Evolutionary conservation across 1,140 invertebrate genomes (phyloP).

Genomic region (Mizuhopecten yessoensis): DNA sequence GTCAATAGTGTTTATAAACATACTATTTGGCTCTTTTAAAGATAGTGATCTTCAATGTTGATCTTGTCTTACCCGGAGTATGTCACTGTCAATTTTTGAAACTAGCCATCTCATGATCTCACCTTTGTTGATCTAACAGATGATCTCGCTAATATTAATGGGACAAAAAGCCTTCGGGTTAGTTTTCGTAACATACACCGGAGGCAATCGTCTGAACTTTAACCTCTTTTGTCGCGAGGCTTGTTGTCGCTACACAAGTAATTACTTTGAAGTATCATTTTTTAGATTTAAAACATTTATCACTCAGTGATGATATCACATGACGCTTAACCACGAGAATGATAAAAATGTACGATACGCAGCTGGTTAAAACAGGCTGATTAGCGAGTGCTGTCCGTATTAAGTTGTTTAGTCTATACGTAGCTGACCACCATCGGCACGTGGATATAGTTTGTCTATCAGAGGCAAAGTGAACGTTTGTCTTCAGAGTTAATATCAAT

Average conservation of each 20-base stretch:
- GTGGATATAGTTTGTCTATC: too few species aligned
- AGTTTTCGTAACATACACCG: neutral
- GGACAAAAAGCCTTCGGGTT: neutral
- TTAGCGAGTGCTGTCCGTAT: too few species aligned
- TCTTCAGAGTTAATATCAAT: too few species aligned
- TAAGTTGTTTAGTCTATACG: too few species aligned
- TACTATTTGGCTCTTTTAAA: neutral
- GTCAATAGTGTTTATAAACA: too few species aligned
- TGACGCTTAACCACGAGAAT: too few species aligned
- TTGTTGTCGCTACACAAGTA: neutral
- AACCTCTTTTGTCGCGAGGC: neutral
- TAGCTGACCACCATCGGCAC: too few species aligned
- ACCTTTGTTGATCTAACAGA: neutral
- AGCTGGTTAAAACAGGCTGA: too few species aligned
- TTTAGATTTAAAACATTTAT: neutral
- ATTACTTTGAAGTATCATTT: neutral
- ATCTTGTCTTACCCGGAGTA: neutral
- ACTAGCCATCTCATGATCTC: neutral
- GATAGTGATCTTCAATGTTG: neutral
- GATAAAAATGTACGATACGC: too few species aligned
- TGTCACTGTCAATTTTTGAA: neutral
- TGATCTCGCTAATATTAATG: constrained; percentile 8
- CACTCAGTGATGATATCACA: neutral
- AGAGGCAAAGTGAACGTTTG: too few species aligned
- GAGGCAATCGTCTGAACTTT: neutral